Base-by-base conservation (phyloP, 2,888 invertebrate species). In the Drosophila prostipennis region DNA sequence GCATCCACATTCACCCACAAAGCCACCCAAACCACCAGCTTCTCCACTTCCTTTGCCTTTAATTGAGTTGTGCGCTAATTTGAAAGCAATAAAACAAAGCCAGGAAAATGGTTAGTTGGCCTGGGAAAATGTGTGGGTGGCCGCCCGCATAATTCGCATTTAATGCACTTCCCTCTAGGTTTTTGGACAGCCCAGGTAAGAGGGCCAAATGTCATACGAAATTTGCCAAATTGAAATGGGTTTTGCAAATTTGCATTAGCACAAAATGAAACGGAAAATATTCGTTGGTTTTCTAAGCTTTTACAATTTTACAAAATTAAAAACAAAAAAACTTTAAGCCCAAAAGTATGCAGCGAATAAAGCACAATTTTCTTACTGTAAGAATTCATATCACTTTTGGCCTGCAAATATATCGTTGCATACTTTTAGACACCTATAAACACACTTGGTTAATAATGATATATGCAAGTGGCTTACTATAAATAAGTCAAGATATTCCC, bases 1-100 rank as follows among this genome's bases (percentile, higher is more conserved):
- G 81, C 87, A 84, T 80, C 72, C 74, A 23, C 46, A 43, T 11
- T 6, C 11, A 7, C 26, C 45, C 16, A 34, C 13, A 29, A 8
- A 19, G 0, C 6, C 36, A 40, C 53, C 26, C n/a, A 37, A 23
- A 23, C 36, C 32, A 16, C 58, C 16, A 19, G 19, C 49, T 16
- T 16, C 48, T 34, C 34, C 34, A 19, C 49, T 23, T n/a, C 54
- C n/a, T 32, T 46, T 32, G 61, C 43, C 65, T 81, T 79, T 87
- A 82, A 82, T 87, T 82, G 82, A 85, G 82, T 79, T 79, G 45
- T 49, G 73, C 82, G 87, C 85, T 82, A 82, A 87, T 82, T 82
- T 87, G 77, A 87, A 87, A 77, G 77, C 87, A 84, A 77, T 87
- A 79, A 80, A 53, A 81, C 68, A 76, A 61, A 45, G 68, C 65